Evolutionary conservation across 2,113 vertebrate genomes (phyloP).

Genomic region (Poeciliopsis turrubarensis): DNA sequence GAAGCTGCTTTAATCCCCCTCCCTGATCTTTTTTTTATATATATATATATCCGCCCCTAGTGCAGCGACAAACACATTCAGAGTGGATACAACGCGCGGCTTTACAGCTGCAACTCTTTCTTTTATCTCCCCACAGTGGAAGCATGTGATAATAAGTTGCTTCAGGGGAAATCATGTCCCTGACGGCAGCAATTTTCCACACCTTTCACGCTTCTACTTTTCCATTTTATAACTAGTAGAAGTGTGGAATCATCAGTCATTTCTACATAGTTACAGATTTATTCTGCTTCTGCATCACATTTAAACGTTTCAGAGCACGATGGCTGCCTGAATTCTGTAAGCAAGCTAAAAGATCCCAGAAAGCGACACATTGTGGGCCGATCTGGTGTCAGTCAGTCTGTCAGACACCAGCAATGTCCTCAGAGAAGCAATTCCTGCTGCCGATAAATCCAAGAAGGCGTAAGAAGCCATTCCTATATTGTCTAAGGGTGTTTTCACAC

Average conservation of each 20-base stretch:
- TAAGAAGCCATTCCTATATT: no score
- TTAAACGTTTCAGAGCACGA: no score
- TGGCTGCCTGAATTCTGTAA: no score
- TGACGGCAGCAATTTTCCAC: constrained; percentile 38
- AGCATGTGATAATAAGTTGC: constrained; percentile 27
- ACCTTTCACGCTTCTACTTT: constrained; percentile 5
- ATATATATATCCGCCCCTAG: neutral
- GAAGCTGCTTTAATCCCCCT: constrained; percentile 50
- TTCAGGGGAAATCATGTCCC: constrained; percentile 44
- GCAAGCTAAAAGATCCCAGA: no score
- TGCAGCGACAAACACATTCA: constrained; percentile 7
- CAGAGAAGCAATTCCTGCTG: no score
- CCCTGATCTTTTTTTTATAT: constrained; percentile 26
- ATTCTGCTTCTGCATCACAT: no score
- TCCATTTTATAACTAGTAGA: constrained; percentile 16
- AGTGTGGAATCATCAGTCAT: neutral
- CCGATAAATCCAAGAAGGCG: no score
- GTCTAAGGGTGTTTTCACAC: no score
- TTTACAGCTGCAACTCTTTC: constrained; percentile 3
- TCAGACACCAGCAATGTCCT: no score
- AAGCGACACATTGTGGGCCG: no score
- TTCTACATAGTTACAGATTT: neutral
- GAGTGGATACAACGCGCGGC: neutral
- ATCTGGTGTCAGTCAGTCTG: no score
- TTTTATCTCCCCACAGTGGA: constrained; percentile 30